phyloP scores from a whole-genome alignment of 2,888 invertebrate species.

The Callinectes sapidus region DNA sequence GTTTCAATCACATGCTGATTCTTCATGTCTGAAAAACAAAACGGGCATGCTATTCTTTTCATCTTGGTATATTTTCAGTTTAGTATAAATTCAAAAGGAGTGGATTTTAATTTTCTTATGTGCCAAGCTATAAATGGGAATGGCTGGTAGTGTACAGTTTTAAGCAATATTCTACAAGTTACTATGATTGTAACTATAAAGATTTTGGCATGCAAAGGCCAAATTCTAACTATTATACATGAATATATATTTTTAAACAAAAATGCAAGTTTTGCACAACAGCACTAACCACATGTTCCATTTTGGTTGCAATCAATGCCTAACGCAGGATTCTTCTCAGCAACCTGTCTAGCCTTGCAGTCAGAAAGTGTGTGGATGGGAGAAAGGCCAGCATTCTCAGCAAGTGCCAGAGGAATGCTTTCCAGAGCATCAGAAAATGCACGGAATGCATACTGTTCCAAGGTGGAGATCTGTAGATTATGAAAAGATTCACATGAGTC shows the following conservation, averaged over 20 bases:
- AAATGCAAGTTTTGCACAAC: not conserved
- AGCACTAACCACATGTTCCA: slow-evolving; percentile 80
- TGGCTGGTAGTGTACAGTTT: not conserved
- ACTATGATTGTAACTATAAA: not conserved
- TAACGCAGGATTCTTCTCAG: slow-evolving; percentile 88
- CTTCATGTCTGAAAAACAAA: slow-evolving; percentile 87
- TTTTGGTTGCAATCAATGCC: slow-evolving; percentile 96
- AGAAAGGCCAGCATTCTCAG: slow-evolving; percentile 96
- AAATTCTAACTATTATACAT: not conserved
- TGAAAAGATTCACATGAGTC: slow-evolving; percentile 23
- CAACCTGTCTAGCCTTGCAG: slow-evolving; percentile 90
- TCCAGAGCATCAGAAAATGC: slow-evolving; percentile 97
- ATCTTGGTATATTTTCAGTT: not conserved
- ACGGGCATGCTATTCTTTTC: not conserved
- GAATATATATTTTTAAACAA: not conserved
- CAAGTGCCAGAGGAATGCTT: slow-evolving; percentile 93
- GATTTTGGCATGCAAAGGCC: not conserved
- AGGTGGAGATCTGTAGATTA: slow-evolving; percentile 81
- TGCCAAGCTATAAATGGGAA: not conserved
- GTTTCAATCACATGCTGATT: slow-evolving; percentile 97
- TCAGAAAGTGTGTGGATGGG: slow-evolving; percentile 95
- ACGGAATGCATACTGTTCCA: slow-evolving; percentile 98
- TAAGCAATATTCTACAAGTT: not conserved
- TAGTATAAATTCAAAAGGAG: not conserved
- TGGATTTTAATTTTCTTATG: not conserved